Evolutionary conservation across 2,888 invertebrate genomes (phyloP), one percentile per base, ranked within the genome.

Genomic region (Drosophila eohydei): DNA sequence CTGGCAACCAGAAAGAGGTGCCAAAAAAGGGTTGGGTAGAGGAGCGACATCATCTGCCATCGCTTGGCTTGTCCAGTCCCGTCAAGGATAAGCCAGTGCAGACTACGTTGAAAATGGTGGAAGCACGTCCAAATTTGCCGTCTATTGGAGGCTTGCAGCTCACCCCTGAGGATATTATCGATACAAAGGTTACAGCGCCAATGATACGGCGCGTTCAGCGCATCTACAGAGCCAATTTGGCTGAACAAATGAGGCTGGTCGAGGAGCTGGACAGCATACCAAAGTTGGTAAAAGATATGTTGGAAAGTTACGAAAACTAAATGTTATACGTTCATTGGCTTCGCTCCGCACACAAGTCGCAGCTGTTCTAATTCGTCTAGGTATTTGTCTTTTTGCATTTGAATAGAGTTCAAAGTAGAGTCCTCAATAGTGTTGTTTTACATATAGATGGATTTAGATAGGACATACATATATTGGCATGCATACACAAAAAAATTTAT

Each of bases 401-500:
- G 12, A 26, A 11, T 14, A 26, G 6, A 26, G 12, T 6, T 46
- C 26, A 7, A 7, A 12, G 1, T 14, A 4, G 28, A 8, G 1
- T 6, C 11, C 50, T 11, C 9, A 11, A 30, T 30, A 7, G 26
- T 2, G 0, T 14, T 16, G 4, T 5, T 44, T 3, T 26, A 26
- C 26, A 44, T 28, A 46, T 48, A 7, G 11, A 7, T 26, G 6
- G 5, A 44, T 11, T 11, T 43, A 43, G 3, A 11, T 7, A 32
- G 7, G 7, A 12, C 1, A 16, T 30, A 43, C 3, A 21, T 50
- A 50, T 38, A 9, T 52, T 59, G 44, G 55, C 69, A 68, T 69
- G 58, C 55, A 32, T 16, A 59, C 55, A 59, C 57, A 55, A 32
- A 66, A 65, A 61, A 57, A 44, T 73, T 69, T 74, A 73, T 73